Evolutionary conservation across 2,113 vertebrate species (phyloP), one percentile per base, ranked within the genome.

Genomic region (Mustela lutreola): DNA sequence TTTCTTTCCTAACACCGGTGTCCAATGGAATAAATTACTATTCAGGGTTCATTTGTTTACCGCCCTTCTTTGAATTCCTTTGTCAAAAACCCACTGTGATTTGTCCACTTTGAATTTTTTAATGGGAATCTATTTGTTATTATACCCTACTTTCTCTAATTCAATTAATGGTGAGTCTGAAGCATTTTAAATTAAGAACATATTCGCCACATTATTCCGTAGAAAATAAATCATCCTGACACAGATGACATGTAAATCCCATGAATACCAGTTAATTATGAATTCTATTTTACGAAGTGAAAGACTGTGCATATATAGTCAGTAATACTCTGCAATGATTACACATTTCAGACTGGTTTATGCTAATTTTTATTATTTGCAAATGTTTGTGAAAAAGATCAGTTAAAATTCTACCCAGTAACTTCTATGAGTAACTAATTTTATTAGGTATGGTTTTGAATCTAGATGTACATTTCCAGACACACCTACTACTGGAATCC

Each of bases 331-430:
- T 78, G 42, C 3, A 80, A 26, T 63, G 62, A 56, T 94, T 95
- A 67, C 45, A 97, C 62, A 96, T 98, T 98, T 98, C 92, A 88
- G 50, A 84, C 65, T 0, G 0, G 92, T 97, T 95, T 98, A 97
- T 98, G 98, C 53, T 98, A 97, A 98, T 98, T 96, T 98, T 28
- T 33, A 79, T 87, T 87, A 97, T 96, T 97, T 98, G 71, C 48
- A 83, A 92, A 97, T 81, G 45, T 62, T 94, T 96, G 96, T 97
- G 76, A 97, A 95, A 33, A 98, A 98, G 97, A 97, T 94, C 95
- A 90, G 75, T 86, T 96, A 71, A 67, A 95, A 96, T 95, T 88
- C 82, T 95, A 36, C 24, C 22, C 7, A 50, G 31, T 50, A 86
- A 70, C 10, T n/a, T 78, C 8, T 91, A 8, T 42, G 81, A 53